Evolutionary conservation across 37 sponge, comb jelly and placozoan species (phyloP).

Genomic region (Corticium candelabrum): DNA sequence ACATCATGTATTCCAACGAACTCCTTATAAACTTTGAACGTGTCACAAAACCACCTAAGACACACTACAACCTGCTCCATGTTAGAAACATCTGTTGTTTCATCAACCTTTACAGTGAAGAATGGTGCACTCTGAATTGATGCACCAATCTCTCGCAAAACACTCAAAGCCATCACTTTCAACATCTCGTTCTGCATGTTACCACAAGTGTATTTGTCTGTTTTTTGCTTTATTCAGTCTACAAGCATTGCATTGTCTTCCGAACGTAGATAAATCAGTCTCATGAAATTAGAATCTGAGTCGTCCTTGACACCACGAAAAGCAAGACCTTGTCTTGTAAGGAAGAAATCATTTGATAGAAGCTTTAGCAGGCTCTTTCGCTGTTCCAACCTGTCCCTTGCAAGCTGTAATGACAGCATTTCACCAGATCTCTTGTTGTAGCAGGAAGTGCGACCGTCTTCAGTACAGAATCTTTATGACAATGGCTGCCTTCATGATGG

Average conservation of each 20-base stretch:
- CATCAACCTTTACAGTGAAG: constrained; percentile 56
- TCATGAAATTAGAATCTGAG: constrained; percentile 28
- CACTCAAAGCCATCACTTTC: constrained; percentile 34
- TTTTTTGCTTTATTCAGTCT: constrained; percentile 15
- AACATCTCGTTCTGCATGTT: constrained; percentile 47
- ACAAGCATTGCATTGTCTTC: constrained; percentile 14
- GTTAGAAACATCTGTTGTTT: constrained; percentile 57
- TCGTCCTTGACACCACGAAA: constrained; percentile 28
- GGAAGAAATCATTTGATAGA: constrained; percentile 10
- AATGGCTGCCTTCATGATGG: constrained; percentile 26
- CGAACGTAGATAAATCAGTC: constrained; percentile 13
- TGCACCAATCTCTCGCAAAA: constrained; percentile 29
- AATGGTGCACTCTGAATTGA: constrained; percentile 14
- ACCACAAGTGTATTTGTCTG: constrained; percentile 31
- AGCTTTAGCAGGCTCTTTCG: constrained; percentile 24
- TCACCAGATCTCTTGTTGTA: constrained; percentile 17
- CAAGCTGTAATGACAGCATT: constrained; percentile 18
- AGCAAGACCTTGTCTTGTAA: too few species aligned
- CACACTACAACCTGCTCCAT: constrained; percentile 54
- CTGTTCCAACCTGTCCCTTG: constrained; percentile 13
- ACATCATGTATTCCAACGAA: constrained; percentile 24
- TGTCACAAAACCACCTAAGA: constrained; percentile 32
- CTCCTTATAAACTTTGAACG: constrained; percentile 28
- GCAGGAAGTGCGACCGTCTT: constrained; percentile 29
- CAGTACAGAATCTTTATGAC: constrained; percentile 35